These are phyloP conservation scores for Bacillus rossius DNA, from an alignment of 1,140 invertebrate genomes.

Conservation along the genomic window DNA sequence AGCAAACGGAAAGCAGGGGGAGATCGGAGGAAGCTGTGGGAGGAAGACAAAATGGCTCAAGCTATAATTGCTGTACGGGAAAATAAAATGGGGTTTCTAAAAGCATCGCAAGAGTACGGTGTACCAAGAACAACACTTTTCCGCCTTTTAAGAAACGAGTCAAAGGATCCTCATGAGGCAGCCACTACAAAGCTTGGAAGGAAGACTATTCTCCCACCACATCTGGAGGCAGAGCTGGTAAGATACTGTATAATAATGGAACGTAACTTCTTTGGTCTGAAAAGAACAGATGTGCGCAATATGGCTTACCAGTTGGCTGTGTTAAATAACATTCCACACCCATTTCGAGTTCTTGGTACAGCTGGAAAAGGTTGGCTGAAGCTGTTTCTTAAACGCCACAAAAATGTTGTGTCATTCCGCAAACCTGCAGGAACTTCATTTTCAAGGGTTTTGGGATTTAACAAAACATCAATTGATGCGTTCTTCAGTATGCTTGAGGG, in stretches of 20 bases:
- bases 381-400: slow-evolving; percentile 14
- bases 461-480: background rate
- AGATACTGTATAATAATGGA: slow-evolving; percentile 15
- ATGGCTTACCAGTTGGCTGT: slow-evolving; percentile 29
- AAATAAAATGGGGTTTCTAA: too few relatives aligned
- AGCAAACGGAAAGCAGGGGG: too few relatives aligned
- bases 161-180: background rate
- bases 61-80: too few relatives aligned
- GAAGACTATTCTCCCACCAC: slow-evolving; percentile 21
- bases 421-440: background rate
- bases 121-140: too few relatives aligned
- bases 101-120: too few relatives aligned
- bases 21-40: too few relatives aligned
- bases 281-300: slow-evolving; percentile 17
- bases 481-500: background rate
- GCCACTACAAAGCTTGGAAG: slow-evolving; percentile 1
- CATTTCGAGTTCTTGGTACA: slow-evolving; percentile 22
- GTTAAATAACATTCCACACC: slow-evolving; percentile 22
- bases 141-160: too few relatives aligned
- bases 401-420: background rate
- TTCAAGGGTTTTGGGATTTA: background rate
- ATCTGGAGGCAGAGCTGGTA: too few relatives aligned
- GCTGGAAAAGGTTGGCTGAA: background rate
- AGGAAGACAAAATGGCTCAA: too few relatives aligned
- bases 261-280: slow-evolving; percentile 20